Percentiles rank a stretch among this genome's conserved stretches.
Conservation (phyloP, 2,797 vertebrate genomes). For the Cyclopterus lumpus region DNA sequence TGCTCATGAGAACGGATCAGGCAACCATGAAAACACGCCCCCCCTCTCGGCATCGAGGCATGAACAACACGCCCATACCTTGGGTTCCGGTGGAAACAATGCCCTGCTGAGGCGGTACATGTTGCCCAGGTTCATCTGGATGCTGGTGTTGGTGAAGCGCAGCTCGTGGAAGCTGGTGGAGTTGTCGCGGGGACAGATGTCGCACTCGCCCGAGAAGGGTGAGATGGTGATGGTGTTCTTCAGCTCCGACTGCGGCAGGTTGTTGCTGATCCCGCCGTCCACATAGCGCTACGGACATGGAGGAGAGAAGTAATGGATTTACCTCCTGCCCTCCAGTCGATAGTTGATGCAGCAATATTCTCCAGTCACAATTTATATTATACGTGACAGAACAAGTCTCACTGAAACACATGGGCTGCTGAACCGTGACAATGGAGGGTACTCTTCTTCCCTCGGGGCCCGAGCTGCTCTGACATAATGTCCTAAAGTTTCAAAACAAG, state of each 20-base stretch:
- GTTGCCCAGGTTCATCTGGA: constrained; percentile 89
- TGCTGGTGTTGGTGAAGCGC: constrained; percentile 87
- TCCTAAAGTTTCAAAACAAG: constrained; percentile 3
- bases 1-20: too few relatives aligned
- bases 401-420: neutral
- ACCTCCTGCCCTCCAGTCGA: neutral
- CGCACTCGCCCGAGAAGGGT: constrained; percentile 92
- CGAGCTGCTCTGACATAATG: neutral
- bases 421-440: neutral
- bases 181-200: constrained; percentile 91
- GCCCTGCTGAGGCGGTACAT: constrained; percentile 84
- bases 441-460: neutral
- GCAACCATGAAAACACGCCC: too few relatives aligned
- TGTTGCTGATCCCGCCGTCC: constrained; percentile 91
- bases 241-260: constrained; percentile 84
- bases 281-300: constrained; percentile 86
- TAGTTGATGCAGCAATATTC: too few relatives aligned
- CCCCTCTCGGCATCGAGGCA: too few relatives aligned
- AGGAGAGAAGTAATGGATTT: neutral
- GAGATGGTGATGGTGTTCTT: constrained; percentile 93
- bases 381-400: neutral
- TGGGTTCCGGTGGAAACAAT: constrained; percentile 88
- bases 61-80: constrained; percentile 48
- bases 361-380: neutral
- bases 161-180: constrained; percentile 90